Evolutionary conservation across 2,797 vertebrate species (phyloP), one percentile per base, ranked within the genome.

Genomic region (Toxotes lorentzi): DNA sequence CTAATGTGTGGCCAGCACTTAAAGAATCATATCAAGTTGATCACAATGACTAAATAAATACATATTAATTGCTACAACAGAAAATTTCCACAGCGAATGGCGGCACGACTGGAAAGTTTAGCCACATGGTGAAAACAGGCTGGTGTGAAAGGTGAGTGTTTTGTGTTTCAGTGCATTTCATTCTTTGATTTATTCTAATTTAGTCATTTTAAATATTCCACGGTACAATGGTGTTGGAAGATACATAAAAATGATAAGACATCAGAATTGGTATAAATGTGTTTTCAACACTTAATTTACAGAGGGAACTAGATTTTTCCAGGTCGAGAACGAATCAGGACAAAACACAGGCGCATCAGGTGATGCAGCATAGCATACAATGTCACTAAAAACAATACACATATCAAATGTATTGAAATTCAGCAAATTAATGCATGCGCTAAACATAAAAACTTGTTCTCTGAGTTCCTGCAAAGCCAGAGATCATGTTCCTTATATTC

Each of bases 401-500:
- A 35, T 35, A 35, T 10, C 38, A 38, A 38, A 38, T 38, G 38
- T 10, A 38, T 38, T 38, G 38, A 38, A 38, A 9, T 2, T 53
- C 23, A n/a, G 41, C 6, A 58, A 57, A 54, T 24, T 2, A 38
- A 70, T 2, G 10, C 7, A 68, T n/a, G 19, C 14, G 30, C 27
- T 38, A 50, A 73, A 79, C 61, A 47, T 47, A 66, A 62, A 3
- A 13, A 4, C 23, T 9, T 34, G 63, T 50, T 16, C 11, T 27
- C 54, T 43, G 11, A 48, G 11, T 73, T 76, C 43, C 61, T 61
- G 30, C 38, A 66, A 69, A 86, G 30, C 13, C 32, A 68, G 61
- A 71, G 27, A 56, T 82, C 68, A 27, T 41, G 19, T 71, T 70
- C 56, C 51, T 8, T 62, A 10, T 48, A 23, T 71, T 74, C 21